Evolutionary conservation across 2,888 invertebrate species (phyloP).

Genomic region (Apamea monoglypha): DNA sequence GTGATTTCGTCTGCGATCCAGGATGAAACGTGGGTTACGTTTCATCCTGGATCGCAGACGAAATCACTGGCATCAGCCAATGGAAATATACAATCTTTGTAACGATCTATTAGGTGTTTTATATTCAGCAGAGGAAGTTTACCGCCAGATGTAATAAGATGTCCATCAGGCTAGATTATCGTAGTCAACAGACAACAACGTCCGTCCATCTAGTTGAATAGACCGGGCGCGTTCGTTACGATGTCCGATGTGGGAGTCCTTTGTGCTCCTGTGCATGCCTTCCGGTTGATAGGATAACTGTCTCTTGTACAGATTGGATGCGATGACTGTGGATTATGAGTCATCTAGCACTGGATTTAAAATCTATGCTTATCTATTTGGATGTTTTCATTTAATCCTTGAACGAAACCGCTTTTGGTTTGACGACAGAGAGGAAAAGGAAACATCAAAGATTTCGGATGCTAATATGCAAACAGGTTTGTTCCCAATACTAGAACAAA

Average conservation of each 20-base stretch:
- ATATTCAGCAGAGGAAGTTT: constrained; percentile 14
- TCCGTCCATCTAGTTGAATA: constrained; percentile 46
- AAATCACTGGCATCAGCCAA: background rate
- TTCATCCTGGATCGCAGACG: background rate
- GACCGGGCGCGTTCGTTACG: constrained; percentile 51
- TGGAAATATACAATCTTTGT: constrained; percentile 11
- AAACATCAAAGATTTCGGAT: too few relatives aligned
- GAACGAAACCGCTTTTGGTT: background rate
- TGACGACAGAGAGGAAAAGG: background rate
- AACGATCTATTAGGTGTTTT: background rate
- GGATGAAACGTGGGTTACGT: too few relatives aligned
- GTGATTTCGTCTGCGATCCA: too few relatives aligned
- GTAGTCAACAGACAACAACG: constrained; percentile 39
- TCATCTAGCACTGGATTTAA: background rate
- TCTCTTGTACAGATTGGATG: constrained; percentile 46
- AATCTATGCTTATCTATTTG: constrained; percentile 1
- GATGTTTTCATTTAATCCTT: background rate
- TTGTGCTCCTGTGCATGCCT: constrained; percentile 46
- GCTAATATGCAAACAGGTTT: background rate
- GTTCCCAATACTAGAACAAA: background rate
- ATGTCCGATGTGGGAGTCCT: constrained; percentile 34
- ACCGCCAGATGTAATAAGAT: constrained; percentile 34
- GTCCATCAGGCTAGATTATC: constrained; percentile 47
- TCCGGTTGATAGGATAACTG: constrained; percentile 52
- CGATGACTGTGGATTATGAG: constrained; percentile 16